phyloP scores from a whole-genome alignment of 2,113 vertebrate species.

The Lanius ludovicianus region DNA sequence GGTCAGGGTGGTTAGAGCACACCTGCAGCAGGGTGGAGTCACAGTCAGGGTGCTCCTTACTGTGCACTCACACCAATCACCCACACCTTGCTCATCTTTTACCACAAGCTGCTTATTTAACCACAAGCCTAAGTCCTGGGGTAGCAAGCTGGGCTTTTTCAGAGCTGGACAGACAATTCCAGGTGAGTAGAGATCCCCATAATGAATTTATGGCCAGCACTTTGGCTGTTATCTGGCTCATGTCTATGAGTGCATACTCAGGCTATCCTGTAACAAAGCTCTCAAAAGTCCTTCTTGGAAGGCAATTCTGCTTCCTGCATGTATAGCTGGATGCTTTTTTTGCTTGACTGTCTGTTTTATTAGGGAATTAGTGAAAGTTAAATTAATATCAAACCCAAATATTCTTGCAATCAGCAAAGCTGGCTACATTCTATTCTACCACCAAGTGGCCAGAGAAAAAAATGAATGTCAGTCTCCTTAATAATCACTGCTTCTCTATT shows the following conservation, averaged over 20 bases:
- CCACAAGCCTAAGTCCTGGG: not conserved
- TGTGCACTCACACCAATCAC: not conserved
- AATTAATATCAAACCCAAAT: not conserved
- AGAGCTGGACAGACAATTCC: not conserved
- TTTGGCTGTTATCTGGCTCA: not conserved
- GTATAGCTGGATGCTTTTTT: not conserved
- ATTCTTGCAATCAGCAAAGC: not conserved
- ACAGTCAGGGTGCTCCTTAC: not conserved
- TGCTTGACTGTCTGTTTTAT: not conserved
- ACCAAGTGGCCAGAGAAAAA: not conserved
- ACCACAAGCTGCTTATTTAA: not conserved
- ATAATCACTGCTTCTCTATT: not conserved
- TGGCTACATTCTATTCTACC: not conserved
- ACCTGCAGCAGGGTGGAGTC: not conserved
- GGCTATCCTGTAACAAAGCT: not conserved
- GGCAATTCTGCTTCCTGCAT: not conserved
- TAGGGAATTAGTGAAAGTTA: not conserved
- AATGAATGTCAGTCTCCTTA: not conserved
- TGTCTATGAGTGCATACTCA: not conserved
- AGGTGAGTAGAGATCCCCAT: not conserved
- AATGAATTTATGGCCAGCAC: not conserved
- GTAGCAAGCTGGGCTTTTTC: not conserved
- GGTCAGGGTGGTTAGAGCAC: not conserved
- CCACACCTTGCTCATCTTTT: not conserved
- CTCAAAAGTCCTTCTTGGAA: not conserved